Conservation (phyloP, 2,888 invertebrate genomes). For the Nematopogon swammerdamellus region DNA sequence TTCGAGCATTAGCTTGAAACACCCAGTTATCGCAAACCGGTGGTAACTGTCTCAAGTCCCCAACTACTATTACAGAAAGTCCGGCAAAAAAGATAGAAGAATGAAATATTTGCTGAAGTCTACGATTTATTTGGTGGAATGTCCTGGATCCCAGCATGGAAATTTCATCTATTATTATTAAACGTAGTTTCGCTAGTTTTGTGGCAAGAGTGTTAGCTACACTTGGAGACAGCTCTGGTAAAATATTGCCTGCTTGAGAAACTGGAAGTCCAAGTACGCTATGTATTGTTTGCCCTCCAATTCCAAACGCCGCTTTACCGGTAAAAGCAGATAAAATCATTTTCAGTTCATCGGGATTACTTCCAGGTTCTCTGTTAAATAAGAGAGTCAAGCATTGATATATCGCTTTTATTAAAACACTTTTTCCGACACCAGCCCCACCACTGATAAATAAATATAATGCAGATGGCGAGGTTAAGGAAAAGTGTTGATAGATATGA, state of each 20-base stretch:
- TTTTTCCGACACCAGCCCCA: constrained; percentile 20
- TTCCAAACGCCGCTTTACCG: constrained; percentile 16
- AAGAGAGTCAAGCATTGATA: constrained; percentile 13
- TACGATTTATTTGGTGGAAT: constrained; percentile 5
- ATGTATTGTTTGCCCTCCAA: constrained; percentile 17
- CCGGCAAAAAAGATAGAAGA: constrained; percentile 5
- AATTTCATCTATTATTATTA: too few relatives aligned
- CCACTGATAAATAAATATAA: constrained; percentile 14
- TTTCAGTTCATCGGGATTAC: constrained; percentile 11
- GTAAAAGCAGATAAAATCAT: constrained; percentile 14
- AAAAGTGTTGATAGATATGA: constrained; percentile 8
- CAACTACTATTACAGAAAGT: not conserved
- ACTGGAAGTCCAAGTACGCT: constrained; percentile 14
- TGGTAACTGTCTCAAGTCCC: too few relatives aligned
- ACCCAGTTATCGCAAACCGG: not conserved
- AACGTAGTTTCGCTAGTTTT: too few relatives aligned
- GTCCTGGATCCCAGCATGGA: too few relatives aligned
- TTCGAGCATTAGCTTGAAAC: not conserved
- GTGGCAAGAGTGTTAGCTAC: too few relatives aligned
- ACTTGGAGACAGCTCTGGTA: too few relatives aligned
- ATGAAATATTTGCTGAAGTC: constrained; percentile 7
- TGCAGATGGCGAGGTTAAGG: too few relatives aligned
- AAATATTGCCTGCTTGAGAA: not conserved
- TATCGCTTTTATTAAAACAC: constrained; percentile 15
- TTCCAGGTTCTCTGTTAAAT: constrained; percentile 11